A percentile compares a stretch with the other conserved stretches of the same genome.
phyloP scores from a whole-genome alignment of 1,140 invertebrate genomes.

The Elysia chlorotica region DNA sequence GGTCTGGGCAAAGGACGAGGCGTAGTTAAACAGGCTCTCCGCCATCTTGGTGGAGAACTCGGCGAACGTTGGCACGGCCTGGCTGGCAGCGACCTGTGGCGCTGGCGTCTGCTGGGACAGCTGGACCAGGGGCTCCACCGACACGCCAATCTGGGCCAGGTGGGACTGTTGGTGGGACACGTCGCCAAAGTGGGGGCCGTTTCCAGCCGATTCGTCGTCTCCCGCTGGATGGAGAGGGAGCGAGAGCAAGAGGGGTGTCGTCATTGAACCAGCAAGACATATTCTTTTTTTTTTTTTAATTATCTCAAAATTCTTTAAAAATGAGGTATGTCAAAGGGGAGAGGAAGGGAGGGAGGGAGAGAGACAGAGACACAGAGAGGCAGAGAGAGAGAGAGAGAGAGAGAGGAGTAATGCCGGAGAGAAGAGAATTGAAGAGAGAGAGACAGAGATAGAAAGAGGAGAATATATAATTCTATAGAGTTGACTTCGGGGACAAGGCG shows the following conservation, averaged over 20 bases:
- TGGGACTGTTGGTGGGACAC: conserved; percentile 72
- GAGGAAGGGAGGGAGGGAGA: background rate
- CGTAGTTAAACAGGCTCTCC: conserved; percentile 90
- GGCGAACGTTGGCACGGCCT: conserved; percentile 71
- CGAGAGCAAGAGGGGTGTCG: background rate
- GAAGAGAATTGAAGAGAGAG: too few species aligned
- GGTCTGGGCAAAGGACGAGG: conserved; percentile 83
- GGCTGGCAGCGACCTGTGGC: conserved; percentile 57
- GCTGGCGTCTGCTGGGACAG: conserved; percentile 66
- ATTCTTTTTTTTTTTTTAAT: too few species aligned
- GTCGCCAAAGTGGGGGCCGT: conserved; percentile 62
- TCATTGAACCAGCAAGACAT: background rate
- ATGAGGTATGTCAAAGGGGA: background rate
- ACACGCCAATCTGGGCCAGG: conserved; percentile 93
- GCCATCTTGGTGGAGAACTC: conserved; percentile 93
- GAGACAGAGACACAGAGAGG: background rate
- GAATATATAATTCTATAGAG: too few species aligned
- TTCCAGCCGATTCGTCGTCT: too few species aligned
- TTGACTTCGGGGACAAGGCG: too few species aligned
- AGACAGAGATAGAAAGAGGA: too few species aligned
- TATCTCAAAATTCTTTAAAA: too few species aligned
- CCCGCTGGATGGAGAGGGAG: too few species aligned
- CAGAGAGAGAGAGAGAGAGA: background rate
- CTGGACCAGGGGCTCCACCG: conserved; percentile 77
- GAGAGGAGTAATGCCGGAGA: background rate